These are phyloP conservation scores for Hypercompe scribonia DNA, from an alignment of 2,888 invertebrate genomes.

Conservation along the genomic window DNA sequence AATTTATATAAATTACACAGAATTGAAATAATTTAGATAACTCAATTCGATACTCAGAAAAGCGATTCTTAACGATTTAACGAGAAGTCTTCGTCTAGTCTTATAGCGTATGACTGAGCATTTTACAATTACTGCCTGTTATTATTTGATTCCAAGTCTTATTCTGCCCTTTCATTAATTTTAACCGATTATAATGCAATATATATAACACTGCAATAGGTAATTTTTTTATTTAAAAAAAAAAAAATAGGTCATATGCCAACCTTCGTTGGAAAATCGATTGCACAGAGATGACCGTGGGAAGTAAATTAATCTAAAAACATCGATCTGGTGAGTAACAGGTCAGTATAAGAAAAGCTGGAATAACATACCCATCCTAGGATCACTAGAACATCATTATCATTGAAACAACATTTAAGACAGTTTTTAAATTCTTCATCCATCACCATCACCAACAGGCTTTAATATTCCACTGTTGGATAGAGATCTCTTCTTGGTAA, in stretches of 20 bases:
- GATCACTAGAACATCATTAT: too few species aligned
- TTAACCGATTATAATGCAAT: background rate
- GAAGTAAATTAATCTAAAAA: background rate
- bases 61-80: background rate
- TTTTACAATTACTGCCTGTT: background rate
- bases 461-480: too few species aligned
- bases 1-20: background rate
- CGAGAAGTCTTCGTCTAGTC: background rate
- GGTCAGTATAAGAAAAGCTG: background rate
- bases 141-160: background rate
- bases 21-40: background rate
- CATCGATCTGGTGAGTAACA: background rate
- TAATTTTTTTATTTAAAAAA: too few species aligned
- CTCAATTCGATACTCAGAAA: background rate
- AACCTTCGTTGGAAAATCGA: background rate
- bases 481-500: too few species aligned
- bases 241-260: too few species aligned
- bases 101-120: background rate
- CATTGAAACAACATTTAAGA: too few species aligned
- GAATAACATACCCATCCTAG: too few species aligned
- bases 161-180: background rate
- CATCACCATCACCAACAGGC: too few species aligned
- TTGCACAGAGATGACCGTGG: background rate
- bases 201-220: background rate
- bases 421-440: too few species aligned